A percentile compares a stretch with the other conserved stretches of the same genome.
Evolutionary conservation across 2,797 vertebrate species (phyloP).

Genomic region (Chlorospingus semifuscus): DNA sequence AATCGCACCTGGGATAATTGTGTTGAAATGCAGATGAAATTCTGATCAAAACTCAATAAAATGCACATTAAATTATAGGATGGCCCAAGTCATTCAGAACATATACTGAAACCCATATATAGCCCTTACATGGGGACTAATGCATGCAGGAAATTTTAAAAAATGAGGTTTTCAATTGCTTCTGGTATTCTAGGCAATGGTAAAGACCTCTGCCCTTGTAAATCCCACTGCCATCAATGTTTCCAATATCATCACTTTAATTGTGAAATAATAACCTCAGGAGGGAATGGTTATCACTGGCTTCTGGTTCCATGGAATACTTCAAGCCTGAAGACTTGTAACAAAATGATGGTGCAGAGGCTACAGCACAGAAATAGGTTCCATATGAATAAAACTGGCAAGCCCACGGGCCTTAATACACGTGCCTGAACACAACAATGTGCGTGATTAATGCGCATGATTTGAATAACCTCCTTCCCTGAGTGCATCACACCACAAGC

Average conservation of each 20-base stretch:
- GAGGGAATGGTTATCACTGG: constrained; percentile 31
- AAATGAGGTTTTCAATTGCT: neutral
- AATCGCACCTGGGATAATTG: fast-evolving
- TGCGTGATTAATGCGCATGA: neutral
- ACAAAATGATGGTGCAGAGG: neutral
- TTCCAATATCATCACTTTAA: constrained; percentile 56
- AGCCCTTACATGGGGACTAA: neutral
- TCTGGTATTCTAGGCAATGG: neutral
- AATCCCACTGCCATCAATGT: constrained; percentile 28
- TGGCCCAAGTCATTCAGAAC: neutral
- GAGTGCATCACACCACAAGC: neutral
- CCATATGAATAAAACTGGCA: neutral
- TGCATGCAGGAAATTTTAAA: neutral
- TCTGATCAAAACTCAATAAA: neutral
- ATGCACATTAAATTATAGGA: neutral
- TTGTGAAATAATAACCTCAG: constrained; percentile 56
- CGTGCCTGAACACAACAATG: constrained; percentile 16
- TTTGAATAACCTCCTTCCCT: constrained; percentile 10
- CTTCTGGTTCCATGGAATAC: constrained; percentile 27
- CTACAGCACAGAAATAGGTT: neutral
- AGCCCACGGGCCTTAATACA: neutral
- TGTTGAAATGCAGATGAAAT: neutral
- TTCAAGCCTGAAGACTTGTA: constrained; percentile 26
- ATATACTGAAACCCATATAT: neutral
- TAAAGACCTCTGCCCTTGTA: constrained; percentile 17